Evolutionary conservation across 2,797 vertebrate genomes (phyloP).

Genomic region (Cynodonichthys magdalenae): DNA sequence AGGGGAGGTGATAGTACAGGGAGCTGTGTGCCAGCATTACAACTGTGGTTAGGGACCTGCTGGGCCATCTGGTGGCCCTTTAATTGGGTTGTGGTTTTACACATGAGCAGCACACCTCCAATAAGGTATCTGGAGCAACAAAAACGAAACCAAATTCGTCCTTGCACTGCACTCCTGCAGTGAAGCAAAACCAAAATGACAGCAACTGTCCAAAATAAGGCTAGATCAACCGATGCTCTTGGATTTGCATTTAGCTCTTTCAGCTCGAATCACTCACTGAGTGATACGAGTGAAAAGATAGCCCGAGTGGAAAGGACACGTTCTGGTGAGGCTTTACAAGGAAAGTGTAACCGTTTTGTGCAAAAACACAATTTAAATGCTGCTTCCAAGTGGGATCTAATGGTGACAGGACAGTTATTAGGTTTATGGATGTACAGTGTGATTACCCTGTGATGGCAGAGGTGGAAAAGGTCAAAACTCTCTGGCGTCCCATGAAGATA

Average conservation of each 20-base stretch:
- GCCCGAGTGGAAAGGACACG: constrained; percentile 14
- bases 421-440: constrained; percentile 18
- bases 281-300: not conserved
- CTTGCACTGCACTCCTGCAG: constrained; percentile 6
- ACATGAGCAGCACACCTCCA: constrained; percentile 69
- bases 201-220: constrained; percentile 12
- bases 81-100: constrained; percentile 84
- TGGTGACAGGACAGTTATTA: constrained; percentile 37
- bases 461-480: constrained; percentile 61
- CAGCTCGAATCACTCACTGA: not conserved
- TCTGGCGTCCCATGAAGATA: constrained; percentile 44
- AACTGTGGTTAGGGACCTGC: constrained; percentile 70
- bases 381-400: constrained; percentile 15
- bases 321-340: constrained; percentile 9
- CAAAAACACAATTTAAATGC: constrained; percentile 39
- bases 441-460: constrained; percentile 47
- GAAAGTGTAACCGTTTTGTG: constrained; percentile 37
- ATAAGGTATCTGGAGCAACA: constrained; percentile 39
- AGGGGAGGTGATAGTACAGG: constrained; percentile 50
- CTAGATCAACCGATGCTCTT: constrained; percentile 14
- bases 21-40: constrained; percentile 50
- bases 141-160: constrained; percentile 17
- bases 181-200: constrained; percentile 10
- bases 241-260: constrained; percentile 20
- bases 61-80: constrained; percentile 79